Conservation (phyloP, 2,797 vertebrate species). For the Avahi laniger region DNA sequence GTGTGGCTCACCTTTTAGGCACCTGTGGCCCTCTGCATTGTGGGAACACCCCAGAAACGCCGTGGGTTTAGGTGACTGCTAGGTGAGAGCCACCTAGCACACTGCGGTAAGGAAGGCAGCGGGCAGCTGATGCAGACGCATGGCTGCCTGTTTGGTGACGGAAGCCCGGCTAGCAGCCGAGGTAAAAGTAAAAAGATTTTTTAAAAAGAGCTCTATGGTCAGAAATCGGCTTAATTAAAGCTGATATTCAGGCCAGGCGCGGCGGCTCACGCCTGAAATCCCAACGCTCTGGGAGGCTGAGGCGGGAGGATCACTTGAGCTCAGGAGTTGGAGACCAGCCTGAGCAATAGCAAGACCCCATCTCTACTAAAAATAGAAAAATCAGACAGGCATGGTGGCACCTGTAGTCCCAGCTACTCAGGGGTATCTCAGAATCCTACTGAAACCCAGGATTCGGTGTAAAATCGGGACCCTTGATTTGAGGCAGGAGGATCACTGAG, state of each 20-base stretch:
- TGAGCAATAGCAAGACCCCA: background rate
- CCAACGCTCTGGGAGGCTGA: background rate
- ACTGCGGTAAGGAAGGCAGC: background rate
- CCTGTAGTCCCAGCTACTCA: background rate
- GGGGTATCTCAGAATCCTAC: no score
- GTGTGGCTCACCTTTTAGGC: background rate
- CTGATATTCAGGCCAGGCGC: background rate
- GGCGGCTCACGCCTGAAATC: background rate
- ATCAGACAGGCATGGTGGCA: no score
- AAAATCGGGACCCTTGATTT: no score
- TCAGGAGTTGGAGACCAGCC: background rate
- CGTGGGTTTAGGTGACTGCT: background rate
- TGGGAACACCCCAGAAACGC: background rate
- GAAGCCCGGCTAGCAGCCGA: background rate
- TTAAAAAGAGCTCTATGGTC: background rate
- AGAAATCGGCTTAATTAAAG: background rate
- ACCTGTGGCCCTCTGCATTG: background rate
- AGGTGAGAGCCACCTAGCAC: background rate
- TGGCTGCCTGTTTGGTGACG: background rate
- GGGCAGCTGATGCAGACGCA: background rate
- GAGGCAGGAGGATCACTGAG: background rate
- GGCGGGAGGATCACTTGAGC: background rate
- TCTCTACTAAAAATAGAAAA: background rate
- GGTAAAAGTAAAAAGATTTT: background rate
- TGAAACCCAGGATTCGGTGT: no score